These are phyloP conservation scores for Marronus borbonicus DNA, from an alignment of 2,888 invertebrate genomes.

Conservation along the genomic window DNA sequence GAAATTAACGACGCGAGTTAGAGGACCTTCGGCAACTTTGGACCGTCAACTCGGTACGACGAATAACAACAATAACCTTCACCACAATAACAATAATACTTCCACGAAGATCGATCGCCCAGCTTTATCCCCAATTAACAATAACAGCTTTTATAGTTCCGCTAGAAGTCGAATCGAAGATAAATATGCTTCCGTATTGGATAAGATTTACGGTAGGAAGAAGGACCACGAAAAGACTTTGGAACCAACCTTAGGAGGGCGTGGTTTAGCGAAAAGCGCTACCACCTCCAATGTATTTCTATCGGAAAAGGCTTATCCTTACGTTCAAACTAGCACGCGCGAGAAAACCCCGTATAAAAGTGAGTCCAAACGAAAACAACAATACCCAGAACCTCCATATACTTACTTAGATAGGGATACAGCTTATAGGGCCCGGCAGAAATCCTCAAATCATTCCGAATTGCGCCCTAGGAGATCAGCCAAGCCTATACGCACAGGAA, in stretches of 20 bases:
- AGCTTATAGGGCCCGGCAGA: conserved; percentile 66
- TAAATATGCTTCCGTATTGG: conserved; percentile 84
- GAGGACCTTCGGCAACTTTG: conserved; percentile 80
- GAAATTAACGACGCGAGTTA: conserved; percentile 81
- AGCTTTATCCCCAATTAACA: conserved; percentile 40
- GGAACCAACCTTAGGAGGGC: conserved; percentile 74
- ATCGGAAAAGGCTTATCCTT: conserved; percentile 79
- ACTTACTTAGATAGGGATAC: conserved; percentile 65
- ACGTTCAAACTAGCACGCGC: conserved; percentile 69
- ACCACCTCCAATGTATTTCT: conserved; percentile 79
- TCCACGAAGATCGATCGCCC: conserved; percentile 3
- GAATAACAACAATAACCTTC: conserved; percentile 39
- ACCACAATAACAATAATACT: conserved; percentile 37
- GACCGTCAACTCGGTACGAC: conserved; percentile 71
- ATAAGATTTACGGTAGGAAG: conserved; percentile 78
- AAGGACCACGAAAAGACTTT: conserved; percentile 79
- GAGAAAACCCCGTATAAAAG: conserved; percentile 77
- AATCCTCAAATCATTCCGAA: conserved; percentile 59
- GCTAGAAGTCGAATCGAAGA: conserved; percentile 82
- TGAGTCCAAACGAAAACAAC: conserved; percentile 51
- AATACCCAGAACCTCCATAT: conserved; percentile 66
- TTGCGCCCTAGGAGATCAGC: conserved; percentile 67
- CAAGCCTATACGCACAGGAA: conserved; percentile 76
- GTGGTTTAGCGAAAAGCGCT: conserved; percentile 78
- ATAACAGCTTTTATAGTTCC: conserved; percentile 44